Base-by-base conservation (phyloP, 2,113 vertebrate species). In the Salvelinus fontinalis region DNA sequence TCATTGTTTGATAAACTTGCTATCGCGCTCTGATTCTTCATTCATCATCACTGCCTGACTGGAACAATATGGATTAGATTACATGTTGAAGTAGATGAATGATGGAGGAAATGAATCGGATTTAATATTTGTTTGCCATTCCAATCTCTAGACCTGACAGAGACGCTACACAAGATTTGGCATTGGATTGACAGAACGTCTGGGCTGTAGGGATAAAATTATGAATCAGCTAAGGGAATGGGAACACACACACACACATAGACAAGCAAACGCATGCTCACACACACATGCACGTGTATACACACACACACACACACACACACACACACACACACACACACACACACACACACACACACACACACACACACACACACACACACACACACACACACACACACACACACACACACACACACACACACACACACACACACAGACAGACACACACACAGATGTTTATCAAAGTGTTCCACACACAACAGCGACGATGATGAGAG, bases 161-260 rank as follows among this genome's bases (percentile, higher is more conserved):
- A 20, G 18, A 0, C 59, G 16, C 11, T 16, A 51, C 11, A 51
- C 49, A 3, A 12, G 49, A 51, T 51, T 13, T 51, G 76, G 67
- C 70, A 77, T 67, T 76, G 65, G 8, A 65, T 72, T 77, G 81
- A 85, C 82, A 87, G 78, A 85, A 80, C 44, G 51, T 75, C 51
- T 86, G 49, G 49, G 11, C 74, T 68, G 66, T 54, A 22, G 67
- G 51, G 4, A 51, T 66, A 49, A 79, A 83, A 70, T 75, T 69
- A 84, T 86, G 81, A 85, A 70, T 86, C 82, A 83, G 83, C 84
- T 78, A 76, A 67, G 70, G 70, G 51, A 66, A 70, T 71, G 39
- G 67, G 75, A 62, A 79, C 60, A 67, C 57, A 81, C 59, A 67
- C 24, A 54, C 13, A 7, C 22, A 65, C 31, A 65, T 11, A 26